Evolutionary conservation across 2,797 vertebrate species (phyloP), one percentile per base, ranked within the genome.

Genomic region (Corythornis leucogaster): DNA sequence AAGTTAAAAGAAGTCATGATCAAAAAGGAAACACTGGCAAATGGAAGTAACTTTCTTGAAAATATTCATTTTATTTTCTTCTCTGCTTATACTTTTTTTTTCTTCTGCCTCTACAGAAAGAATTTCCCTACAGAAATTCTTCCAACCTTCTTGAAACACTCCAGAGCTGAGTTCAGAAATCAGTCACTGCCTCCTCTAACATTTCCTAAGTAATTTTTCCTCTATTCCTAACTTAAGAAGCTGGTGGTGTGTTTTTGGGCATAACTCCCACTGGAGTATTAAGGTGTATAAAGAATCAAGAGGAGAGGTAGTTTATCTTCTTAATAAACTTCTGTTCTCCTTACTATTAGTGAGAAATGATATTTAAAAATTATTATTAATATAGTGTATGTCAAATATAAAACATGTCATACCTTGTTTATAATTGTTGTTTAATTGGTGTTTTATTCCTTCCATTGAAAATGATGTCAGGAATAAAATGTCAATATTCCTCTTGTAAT

Each of bases 401-500:
- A 92, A 96, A 96, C 88, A 80, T 84, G 80, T 95, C 69, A 68
- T 96, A 95, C 85, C 63, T 94, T 96, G 86, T 89, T 94, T 94
- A 95, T 97, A 97, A 97, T 97, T 96, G 95, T 95, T 92, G 90
- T 97, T 92, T 97, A 96, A 96, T 97, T 97, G 92, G 93, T 94
- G 80, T 96, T 97, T 97, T 95, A 96, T 97, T 96, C 90, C 81
- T 97, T 96, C 89, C 66, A 75, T 73, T 77, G 93, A 94, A 95
- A 96, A 89, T 95, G 66, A 92, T 89, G 93, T 92, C 85, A 93
- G 57, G 95, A 97, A 94, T 94, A 93, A 97, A 97, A 96, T 95
- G 95, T 96, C 97, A 96, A 97, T 97, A 96, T 95, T 96, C 95
- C 79, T 83, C 76, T 90, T 71, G 26, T 96, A 96, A 97, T 95